phyloP scores from a whole-genome alignment of 2,888 invertebrate species.

The Phyllotreta cruciferae region DNA sequence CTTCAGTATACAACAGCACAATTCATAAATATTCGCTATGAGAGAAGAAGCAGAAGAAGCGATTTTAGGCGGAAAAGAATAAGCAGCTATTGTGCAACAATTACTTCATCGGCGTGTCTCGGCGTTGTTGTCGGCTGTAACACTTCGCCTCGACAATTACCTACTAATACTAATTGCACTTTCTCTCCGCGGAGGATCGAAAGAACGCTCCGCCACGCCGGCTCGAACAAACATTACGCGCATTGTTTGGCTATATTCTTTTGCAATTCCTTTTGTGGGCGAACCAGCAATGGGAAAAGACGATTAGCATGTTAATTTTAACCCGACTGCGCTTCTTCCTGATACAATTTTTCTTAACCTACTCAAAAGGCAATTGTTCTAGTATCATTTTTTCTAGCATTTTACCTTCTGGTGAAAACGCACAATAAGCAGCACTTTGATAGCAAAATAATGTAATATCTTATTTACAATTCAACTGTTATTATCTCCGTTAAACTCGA shows the following conservation, averaged over 20 bases:
- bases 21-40: neutral
- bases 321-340: too few relatives aligned
- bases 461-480: slow-evolving; percentile 13
- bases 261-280: slow-evolving; percentile 16
- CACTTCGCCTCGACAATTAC: slow-evolving; percentile 41
- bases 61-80: slow-evolving; percentile 34
- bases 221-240: slow-evolving; percentile 32
- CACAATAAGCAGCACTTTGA: neutral
- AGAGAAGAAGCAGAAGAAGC: slow-evolving; percentile 1
- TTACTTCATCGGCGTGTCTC: slow-evolving; percentile 53
- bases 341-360: too few relatives aligned
- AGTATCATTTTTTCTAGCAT: too few relatives aligned
- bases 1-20: too few relatives aligned
- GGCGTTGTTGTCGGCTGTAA: slow-evolving; percentile 51
- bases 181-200: slow-evolving; percentile 5
- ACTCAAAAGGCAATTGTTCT: too few relatives aligned
- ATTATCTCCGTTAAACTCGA: slow-evolving; percentile 23
- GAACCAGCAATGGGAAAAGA: slow-evolving; percentile 12
- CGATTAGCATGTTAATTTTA: too few relatives aligned
- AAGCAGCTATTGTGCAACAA: slow-evolving; percentile 50
- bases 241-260: slow-evolving; percentile 14
- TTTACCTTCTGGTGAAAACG: too few relatives aligned
- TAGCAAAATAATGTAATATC: neutral
- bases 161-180: slow-evolving; percentile 15
- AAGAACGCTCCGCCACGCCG: neutral